A percentile compares a stretch with the other conserved stretches of the same genome.
phyloP scores from a whole-genome alignment of 92 coral and sea anemone species.

The Scolanthus callimorphus region DNA sequence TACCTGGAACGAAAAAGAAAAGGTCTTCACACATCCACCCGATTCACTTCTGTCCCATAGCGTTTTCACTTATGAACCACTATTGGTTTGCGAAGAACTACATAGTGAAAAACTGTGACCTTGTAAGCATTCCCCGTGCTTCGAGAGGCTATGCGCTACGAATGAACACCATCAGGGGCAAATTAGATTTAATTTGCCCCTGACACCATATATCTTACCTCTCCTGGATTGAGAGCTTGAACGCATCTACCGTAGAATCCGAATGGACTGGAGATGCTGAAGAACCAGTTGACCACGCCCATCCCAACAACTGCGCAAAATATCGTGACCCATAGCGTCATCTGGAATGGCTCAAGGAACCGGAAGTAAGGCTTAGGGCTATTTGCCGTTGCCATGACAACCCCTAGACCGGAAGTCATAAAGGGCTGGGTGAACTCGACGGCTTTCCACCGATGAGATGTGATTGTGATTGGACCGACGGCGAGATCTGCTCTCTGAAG shows the following conservation, averaged over 20 bases:
- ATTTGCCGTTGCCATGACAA: constrained; percentile 36
- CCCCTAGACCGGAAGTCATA: constrained; percentile 53
- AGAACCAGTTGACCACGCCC: constrained; percentile 51
- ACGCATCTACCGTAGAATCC: constrained; percentile 59
- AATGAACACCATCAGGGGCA: too few relatives aligned
- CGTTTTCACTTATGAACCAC: too few relatives aligned
- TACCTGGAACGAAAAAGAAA: constrained; percentile 13
- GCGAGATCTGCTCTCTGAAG: constrained; percentile 54
- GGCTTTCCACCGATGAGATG: constrained; percentile 37
- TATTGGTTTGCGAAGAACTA: too few relatives aligned
- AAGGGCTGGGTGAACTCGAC: constrained; percentile 70
- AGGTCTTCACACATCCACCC: not conserved
- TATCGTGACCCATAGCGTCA: constrained; percentile 40
- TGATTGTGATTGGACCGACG: constrained; percentile 53
- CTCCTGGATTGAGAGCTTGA: constrained; percentile 17
- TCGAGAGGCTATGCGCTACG: too few relatives aligned
- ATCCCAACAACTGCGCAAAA: constrained; percentile 39
- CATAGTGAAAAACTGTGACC: too few relatives aligned
- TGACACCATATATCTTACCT: not conserved
- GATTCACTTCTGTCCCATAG: too few relatives aligned
- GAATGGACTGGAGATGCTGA: constrained; percentile 52
- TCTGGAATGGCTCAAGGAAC: constrained; percentile 53
- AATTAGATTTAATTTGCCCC: not conserved
- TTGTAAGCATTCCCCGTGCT: too few relatives aligned
- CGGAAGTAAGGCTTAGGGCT: constrained; percentile 35